phyloP scores from a whole-genome alignment of 2,888 invertebrate species.

The Elegia similella region DNA sequence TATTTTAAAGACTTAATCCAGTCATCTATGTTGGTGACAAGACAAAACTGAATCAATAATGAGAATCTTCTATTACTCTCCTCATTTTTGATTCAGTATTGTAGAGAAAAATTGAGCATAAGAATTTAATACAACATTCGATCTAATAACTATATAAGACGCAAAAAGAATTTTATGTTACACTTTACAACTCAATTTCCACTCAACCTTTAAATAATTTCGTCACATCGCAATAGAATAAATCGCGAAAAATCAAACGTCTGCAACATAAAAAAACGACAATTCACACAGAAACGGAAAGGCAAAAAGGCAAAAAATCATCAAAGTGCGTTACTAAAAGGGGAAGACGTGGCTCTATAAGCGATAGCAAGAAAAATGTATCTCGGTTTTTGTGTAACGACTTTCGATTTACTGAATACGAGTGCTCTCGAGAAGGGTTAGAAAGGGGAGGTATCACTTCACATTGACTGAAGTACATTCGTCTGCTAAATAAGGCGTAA shows the following conservation, averaged over 20 bases:
- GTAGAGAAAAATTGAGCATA: too few relatives aligned
- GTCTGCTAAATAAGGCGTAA: constrained; percentile 73
- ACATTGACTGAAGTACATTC: constrained; percentile 63
- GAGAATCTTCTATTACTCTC: too few relatives aligned
- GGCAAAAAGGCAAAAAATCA: constrained; percentile 54
- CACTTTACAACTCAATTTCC: background rate
- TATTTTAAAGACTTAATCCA: too few relatives aligned
- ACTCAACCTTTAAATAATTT: background rate
- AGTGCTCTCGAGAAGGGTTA: constrained; percentile 70
- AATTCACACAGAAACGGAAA: constrained; percentile 31
- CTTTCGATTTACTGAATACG: constrained; percentile 72
- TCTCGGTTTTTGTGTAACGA: constrained; percentile 73
- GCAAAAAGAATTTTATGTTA: background rate
- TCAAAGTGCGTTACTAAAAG: constrained; percentile 54
- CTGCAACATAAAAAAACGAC: constrained; percentile 4
- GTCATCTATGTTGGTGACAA: too few relatives aligned
- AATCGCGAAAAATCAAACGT: constrained; percentile 2
- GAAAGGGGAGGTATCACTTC: constrained; percentile 64
- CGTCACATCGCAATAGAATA: background rate
- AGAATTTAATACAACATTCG: too few relatives aligned
- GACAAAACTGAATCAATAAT: too few relatives aligned
- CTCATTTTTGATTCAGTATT: too few relatives aligned
- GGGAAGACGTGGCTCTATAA: constrained; percentile 54
- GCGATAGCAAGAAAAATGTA: constrained; percentile 60
- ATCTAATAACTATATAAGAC: background rate